phyloP scores from a whole-genome alignment of 2,797 vertebrate species.

The Sorex maritimensis region DNA sequence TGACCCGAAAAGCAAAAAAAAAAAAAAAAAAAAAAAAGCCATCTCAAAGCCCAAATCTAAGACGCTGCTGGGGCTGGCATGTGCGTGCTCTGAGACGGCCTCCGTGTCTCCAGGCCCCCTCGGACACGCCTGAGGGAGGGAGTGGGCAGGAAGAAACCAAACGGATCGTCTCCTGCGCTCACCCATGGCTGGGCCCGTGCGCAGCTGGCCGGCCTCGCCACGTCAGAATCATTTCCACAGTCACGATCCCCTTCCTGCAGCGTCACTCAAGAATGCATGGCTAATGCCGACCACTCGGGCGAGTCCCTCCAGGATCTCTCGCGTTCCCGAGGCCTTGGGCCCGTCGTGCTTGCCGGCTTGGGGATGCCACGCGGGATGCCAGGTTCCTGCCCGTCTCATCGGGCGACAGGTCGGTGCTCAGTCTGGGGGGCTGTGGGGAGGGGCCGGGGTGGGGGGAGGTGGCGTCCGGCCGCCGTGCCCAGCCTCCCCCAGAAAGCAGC shows the following conservation, averaged over 20 bases:
- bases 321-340: too few relatives aligned
- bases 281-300: slow-evolving; percentile 89
- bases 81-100: slow-evolving; percentile 89
- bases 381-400: too few relatives aligned
- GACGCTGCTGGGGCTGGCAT: slow-evolving; percentile 60
- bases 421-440: too few relatives aligned
- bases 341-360: too few relatives aligned
- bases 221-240: slow-evolving; percentile 93
- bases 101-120: slow-evolving; percentile 92
- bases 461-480: too few relatives aligned
- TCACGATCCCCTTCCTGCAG: slow-evolving; percentile 89
- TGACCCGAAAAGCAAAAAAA: too few relatives aligned
- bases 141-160: slow-evolving; percentile 92
- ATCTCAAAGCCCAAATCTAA: slow-evolving; percentile 73
- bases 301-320: slow-evolving; percentile 87
- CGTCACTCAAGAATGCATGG: slow-evolving; percentile 88
- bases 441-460: neutral
- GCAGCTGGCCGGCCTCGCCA: slow-evolving; percentile 89
- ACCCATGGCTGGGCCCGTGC: slow-evolving; percentile 77
- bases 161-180: slow-evolving; percentile 90
- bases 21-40: neutral
- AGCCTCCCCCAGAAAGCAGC: neutral
- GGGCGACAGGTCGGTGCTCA: too few relatives aligned
- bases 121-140: slow-evolving; percentile 92
- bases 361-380: too few relatives aligned